A percentile compares a stretch with the other conserved stretches of the same genome.
phyloP scores from a whole-genome alignment of 2,797 vertebrate genomes.

The Danio tinwini region DNA sequence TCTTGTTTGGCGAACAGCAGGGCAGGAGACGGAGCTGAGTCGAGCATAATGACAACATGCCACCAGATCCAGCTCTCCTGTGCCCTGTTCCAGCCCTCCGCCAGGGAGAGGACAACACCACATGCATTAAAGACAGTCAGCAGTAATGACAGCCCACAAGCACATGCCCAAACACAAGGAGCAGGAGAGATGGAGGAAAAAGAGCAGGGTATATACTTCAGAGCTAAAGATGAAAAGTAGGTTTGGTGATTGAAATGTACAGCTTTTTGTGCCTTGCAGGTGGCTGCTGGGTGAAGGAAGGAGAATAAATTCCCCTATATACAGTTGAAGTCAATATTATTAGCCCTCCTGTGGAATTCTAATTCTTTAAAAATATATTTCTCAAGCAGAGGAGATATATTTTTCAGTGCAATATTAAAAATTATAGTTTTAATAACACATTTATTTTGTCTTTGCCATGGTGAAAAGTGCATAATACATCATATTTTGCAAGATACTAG shows the following conservation, averaged over 20 bases:
- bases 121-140: constrained; percentile 73
- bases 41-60: constrained; percentile 41
- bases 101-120: constrained; percentile 65
- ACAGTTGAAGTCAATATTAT: too few relatives aligned
- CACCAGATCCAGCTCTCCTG: constrained; percentile 56
- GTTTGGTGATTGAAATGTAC: constrained; percentile 40
- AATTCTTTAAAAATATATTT: too few relatives aligned
- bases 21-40: constrained; percentile 39
- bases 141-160: constrained; percentile 63
- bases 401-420: too few relatives aligned
- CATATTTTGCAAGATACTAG: too few relatives aligned
- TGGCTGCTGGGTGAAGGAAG: neutral
- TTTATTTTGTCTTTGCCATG: too few relatives aligned
- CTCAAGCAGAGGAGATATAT: too few relatives aligned
- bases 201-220: constrained; percentile 26
- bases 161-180: constrained; percentile 22
- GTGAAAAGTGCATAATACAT: too few relatives aligned
- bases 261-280: constrained; percentile 12
- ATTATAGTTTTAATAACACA: too few relatives aligned
- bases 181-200: neutral
- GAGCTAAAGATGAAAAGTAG: constrained; percentile 19
- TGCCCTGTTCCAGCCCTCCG: constrained; percentile 64
- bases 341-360: too few relatives aligned
- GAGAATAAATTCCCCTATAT: too few relatives aligned
- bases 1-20: constrained; percentile 14